Percentiles rank a stretch among this genome's conserved stretches.
Conservation (phyloP, 2,113 vertebrate species). For the Microtus ochrogaster region DNA sequence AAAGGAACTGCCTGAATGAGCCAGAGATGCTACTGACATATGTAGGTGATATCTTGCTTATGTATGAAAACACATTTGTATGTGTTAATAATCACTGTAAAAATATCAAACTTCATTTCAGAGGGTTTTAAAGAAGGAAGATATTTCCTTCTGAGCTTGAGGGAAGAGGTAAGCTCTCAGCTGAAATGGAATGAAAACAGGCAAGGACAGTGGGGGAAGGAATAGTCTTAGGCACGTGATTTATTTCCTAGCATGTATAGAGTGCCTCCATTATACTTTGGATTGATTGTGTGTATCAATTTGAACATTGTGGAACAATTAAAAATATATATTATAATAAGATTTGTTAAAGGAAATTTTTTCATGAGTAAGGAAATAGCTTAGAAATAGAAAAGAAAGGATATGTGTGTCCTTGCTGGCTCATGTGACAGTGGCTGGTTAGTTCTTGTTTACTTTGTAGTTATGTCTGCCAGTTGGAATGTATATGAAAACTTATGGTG, state of each 20-base stretch:
- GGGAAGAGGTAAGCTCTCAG: not conserved
- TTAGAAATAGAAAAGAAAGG: not conserved
- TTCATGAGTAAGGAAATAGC: not conserved
- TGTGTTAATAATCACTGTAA: not conserved
- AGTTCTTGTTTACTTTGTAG: slow-evolving; percentile 40
- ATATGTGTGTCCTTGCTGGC: not conserved
- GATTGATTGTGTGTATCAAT: not conserved
- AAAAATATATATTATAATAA: not conserved
- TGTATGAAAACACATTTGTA: not conserved
- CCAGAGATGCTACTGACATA: not conserved
- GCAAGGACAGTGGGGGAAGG: not conserved
- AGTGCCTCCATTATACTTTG: not conserved
- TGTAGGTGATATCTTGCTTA: not conserved
- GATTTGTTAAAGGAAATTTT: not conserved
- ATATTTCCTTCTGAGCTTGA: not conserved
- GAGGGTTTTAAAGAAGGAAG: not conserved
- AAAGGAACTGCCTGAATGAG: not conserved
- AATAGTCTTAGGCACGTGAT: not conserved
- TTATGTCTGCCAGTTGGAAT: not conserved
- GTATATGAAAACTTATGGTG: not conserved
- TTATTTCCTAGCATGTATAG: not conserved
- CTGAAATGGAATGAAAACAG: not conserved
- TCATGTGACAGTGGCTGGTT: not conserved
- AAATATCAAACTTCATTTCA: not conserved
- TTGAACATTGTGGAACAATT: not conserved